phyloP scores from a whole-genome alignment of 2,797 vertebrate genomes.

The Platalea minor region DNA sequence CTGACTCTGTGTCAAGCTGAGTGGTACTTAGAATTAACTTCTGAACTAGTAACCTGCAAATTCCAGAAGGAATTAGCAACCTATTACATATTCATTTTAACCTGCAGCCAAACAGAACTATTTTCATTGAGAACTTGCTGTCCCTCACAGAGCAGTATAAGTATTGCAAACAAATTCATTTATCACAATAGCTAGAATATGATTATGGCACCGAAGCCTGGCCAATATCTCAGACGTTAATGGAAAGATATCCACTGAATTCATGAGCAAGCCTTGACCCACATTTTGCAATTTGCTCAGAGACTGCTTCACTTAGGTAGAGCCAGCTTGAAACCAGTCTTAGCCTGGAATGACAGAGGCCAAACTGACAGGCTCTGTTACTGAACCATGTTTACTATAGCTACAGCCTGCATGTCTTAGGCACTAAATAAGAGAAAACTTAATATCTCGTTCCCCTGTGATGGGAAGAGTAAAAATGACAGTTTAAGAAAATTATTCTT shows the following conservation, averaged over 20 bases:
- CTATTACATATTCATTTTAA: neutral
- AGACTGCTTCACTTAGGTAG: neutral
- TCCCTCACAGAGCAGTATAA: neutral
- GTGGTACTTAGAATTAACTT: slow-evolving; percentile 25
- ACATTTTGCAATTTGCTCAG: neutral
- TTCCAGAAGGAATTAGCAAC: slow-evolving; percentile 8
- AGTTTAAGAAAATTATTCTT: neutral
- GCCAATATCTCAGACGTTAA: neutral
- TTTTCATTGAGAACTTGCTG: neutral
- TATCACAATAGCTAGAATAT: neutral
- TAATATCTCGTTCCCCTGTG: neutral
- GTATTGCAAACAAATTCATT: neutral
- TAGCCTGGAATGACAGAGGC: neutral
- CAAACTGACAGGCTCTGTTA: neutral
- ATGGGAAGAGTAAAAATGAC: neutral
- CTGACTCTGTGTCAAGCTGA: neutral
- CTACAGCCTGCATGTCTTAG: neutral
- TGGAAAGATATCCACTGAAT: neutral
- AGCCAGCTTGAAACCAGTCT: neutral
- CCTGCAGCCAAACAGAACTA: neutral
- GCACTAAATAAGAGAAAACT: neutral
- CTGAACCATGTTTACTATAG: neutral
- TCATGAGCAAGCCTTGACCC: neutral
- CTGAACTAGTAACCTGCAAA: slow-evolving; percentile 4
- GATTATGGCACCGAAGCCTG: neutral